phyloP scores from a whole-genome alignment of 1,140 invertebrate species.

The Tetragonula clypearis region DNA sequence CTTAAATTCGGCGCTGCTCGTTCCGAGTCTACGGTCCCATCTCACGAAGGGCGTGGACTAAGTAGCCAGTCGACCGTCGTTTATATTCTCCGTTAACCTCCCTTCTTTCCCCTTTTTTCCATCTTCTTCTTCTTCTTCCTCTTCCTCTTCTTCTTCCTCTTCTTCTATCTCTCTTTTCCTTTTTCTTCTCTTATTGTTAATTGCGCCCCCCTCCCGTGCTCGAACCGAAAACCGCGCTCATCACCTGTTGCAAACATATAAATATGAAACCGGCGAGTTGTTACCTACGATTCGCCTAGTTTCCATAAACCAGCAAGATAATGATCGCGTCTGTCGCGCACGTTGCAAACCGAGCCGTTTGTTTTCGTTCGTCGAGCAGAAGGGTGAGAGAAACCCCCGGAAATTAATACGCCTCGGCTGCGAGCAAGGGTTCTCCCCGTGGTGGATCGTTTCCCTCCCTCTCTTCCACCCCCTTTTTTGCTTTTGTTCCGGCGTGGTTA shows the following conservation, averaged over 20 bases:
- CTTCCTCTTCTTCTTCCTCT: constrained; percentile 11
- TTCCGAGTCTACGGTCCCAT: constrained; percentile 13
- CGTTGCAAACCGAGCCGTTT: constrained; percentile 24
- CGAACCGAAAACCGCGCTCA: constrained; percentile 51
- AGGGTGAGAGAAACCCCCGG: background rate
- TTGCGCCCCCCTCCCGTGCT: constrained; percentile 23
- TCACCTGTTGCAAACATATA: constrained; percentile 68
- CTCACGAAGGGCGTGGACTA: constrained; percentile 50
- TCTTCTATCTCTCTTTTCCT: too few relatives aligned
- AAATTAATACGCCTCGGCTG: constrained; percentile 40
- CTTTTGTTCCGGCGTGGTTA: background rate
- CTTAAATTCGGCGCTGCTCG: constrained; percentile 35
- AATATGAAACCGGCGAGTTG: constrained; percentile 45
- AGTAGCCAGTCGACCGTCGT: constrained; percentile 56
- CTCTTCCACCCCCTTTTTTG: background rate
- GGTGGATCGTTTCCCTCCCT: background rate
- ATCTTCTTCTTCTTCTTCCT: background rate
- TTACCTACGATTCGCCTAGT: constrained; percentile 54
- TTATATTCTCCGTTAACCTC: background rate
- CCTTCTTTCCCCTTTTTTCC: background rate
- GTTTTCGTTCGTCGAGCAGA: constrained; percentile 21
- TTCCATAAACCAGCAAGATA: constrained; percentile 62
- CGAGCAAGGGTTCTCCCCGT: background rate
- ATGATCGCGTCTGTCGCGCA: constrained; percentile 49
- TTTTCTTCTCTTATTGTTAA: constrained; percentile 36